These are phyloP conservation scores for Ericerus pela DNA, from an alignment of 1,140 invertebrate species.

Conservation along the genomic window DNA sequence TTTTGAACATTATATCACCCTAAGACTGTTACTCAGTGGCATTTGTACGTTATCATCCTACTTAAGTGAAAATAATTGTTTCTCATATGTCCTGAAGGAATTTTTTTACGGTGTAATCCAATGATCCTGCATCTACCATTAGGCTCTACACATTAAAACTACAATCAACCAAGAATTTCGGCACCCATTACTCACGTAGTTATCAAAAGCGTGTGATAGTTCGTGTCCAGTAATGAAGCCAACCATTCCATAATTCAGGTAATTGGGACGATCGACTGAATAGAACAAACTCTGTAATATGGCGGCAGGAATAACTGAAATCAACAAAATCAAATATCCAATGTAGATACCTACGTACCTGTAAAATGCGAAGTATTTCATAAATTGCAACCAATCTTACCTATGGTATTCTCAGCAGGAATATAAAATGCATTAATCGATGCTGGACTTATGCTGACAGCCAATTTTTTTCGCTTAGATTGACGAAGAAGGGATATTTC, in stretches of 20 bases:
- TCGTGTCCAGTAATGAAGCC: constrained; percentile 84
- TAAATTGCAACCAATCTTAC: background rate
- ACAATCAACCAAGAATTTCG: too few species aligned
- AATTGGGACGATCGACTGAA: constrained; percentile 44
- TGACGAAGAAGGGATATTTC: too few species aligned
- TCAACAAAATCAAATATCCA: background rate
- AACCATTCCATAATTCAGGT: constrained; percentile 63
- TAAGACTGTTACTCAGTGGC: too few species aligned
- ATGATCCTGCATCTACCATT: too few species aligned
- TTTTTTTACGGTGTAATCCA: too few species aligned
- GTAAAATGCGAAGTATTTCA: background rate
- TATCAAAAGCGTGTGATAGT: constrained; percentile 69
- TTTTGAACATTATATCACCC: too few species aligned
- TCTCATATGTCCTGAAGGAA: too few species aligned
- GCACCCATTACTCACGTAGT: too few species aligned
- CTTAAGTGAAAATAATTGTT: too few species aligned
- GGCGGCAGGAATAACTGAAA: background rate
- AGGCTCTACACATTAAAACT: too few species aligned
- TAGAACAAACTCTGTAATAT: constrained; percentile 36
- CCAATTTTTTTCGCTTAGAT: background rate
- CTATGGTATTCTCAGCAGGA: background rate
- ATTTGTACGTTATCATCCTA: too few species aligned
- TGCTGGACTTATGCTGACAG: background rate
- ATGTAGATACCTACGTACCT: background rate
- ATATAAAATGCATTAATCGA: background rate